phyloP scores from a whole-genome alignment of 1,140 invertebrate genomes.

The Mylabris phalerata region DNA sequence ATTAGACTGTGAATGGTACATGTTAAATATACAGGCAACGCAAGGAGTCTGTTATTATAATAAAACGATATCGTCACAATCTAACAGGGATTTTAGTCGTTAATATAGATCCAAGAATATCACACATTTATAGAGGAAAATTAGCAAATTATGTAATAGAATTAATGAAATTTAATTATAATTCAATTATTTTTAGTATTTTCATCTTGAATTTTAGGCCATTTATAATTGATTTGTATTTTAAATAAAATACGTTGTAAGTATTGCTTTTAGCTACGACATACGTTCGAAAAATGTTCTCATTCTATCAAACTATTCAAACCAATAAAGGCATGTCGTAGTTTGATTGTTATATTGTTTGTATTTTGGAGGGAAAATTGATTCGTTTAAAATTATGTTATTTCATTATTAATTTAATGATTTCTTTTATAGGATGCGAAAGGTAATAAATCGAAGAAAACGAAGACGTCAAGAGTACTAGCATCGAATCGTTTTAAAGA shows the following conservation, averaged over 20 bases:
- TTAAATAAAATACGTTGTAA: slow-evolving; percentile 28
- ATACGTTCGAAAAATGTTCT: slow-evolving; percentile 23
- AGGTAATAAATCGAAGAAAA: slow-evolving; percentile 32
- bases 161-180: not conserved
- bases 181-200: not conserved
- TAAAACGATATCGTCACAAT: slow-evolving; percentile 21
- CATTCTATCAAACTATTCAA: slow-evolving; percentile 19
- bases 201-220: not conserved
- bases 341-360: slow-evolving; percentile 14
- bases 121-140: not conserved
- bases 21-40: slow-evolving; percentile 1
- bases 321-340: slow-evolving; percentile 22
- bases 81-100: slow-evolving; percentile 12
- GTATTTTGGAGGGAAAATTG: slow-evolving; percentile 40
- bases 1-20: slow-evolving; percentile 36
- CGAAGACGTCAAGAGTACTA: slow-evolving; percentile 33
- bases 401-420: not conserved
- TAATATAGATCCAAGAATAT: too few relatives aligned
- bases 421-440: slow-evolving; percentile 33
- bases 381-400: slow-evolving; percentile 5
- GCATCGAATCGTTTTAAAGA: slow-evolving; percentile 31
- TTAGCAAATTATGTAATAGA: not conserved
- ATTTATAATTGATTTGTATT: slow-evolving; percentile 22
- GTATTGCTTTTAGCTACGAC: slow-evolving; percentile 11
- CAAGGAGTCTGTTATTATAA: not conserved